Base-by-base conservation (phyloP, 2,888 invertebrate genomes). In the Odontocerum albicorne region DNA sequence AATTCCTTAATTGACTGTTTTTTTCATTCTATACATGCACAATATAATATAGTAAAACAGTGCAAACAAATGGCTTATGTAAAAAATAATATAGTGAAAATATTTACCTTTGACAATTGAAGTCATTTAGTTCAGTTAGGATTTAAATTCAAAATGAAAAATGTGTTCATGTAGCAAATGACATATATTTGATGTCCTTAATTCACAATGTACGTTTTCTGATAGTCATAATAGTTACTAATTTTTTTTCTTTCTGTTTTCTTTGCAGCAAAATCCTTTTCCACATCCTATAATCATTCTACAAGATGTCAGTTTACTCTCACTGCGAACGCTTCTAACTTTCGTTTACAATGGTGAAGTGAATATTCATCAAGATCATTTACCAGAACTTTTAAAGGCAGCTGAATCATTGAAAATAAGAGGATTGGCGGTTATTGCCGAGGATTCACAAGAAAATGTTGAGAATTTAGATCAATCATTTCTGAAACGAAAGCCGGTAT, bases 261-360 rank as follows among this genome's bases (percentile, higher is more conserved):
- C 39, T 17, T 52, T 76, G 57, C 71, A 86, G 86, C 83, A 84
- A 70, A 87, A 87, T 77, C 86, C 87, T 67, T 85, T 84, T 73
- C 84, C 82, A 66, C 85, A 86, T 77, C 87, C 87, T 63, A 86
- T 87, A 70, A 85, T 87, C 73, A 86, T 87, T 65, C 77, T 87
- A 56, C 83, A 86, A 70, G 87, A 87, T 73, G 85, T 87, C 64
- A 81, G 83, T 67, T 83, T 83, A 62, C 77, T 77, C 61, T 85
- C 86, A 64, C 71, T 87, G 65, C 79, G 81, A 64, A 83, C 84
- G 20, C 68, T 87, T 43, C 73, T 87, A 62, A 81, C 82, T 66
- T 87, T 87, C 68, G 86, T 87, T 80, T 87, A 87, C 67, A 84
- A 86, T 66, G 87, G 87, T 4, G 87, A 87, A 70, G 87, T 87